phyloP scores from a whole-genome alignment of 92 coral and sea anemone genomes.

The Porites cylindrica region DNA sequence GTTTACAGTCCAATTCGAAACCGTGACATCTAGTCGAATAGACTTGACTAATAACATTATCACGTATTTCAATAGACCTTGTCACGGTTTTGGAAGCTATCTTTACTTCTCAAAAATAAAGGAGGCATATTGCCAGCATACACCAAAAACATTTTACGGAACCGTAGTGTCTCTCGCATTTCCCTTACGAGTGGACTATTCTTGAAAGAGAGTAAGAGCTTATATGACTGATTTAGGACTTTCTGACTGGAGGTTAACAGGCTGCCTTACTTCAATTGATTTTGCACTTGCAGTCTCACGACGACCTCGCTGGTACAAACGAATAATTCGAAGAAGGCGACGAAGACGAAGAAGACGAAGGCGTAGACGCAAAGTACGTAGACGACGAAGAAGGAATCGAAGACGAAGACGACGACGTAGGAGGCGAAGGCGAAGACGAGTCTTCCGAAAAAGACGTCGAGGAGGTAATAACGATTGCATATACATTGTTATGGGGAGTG shows the following conservation, averaged over 20 bases:
- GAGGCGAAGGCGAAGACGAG: neutral
- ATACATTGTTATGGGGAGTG: neutral
- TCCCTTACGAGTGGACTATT: too few relatives aligned
- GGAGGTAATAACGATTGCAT: neutral
- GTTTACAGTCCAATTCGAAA: too few relatives aligned
- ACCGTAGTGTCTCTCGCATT: too few relatives aligned
- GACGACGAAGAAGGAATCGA: conserved; percentile 23
- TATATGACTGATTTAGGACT: neutral
- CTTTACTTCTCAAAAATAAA: too few relatives aligned
- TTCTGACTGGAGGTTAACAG: neutral
- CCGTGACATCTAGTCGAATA: too few relatives aligned
- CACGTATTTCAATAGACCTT: too few relatives aligned
- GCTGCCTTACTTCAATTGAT: neutral
- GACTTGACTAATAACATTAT: too few relatives aligned
- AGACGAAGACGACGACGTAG: conserved; percentile 7
- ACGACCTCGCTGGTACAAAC: conserved; percentile 30
- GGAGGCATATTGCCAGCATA: too few relatives aligned
- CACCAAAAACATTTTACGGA: too few relatives aligned
- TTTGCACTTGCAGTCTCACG: neutral
- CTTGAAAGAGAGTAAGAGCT: neutral
- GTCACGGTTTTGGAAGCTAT: too few relatives aligned
- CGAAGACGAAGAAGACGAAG: conserved; percentile 32
- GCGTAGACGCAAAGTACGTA: conserved; percentile 18
- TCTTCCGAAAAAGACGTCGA: neutral
- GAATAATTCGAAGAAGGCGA: conserved; percentile 12